These are phyloP conservation scores for Coelinius sp. DNA, from an alignment of 2,888 invertebrate species.

Conservation along the genomic window DNA sequence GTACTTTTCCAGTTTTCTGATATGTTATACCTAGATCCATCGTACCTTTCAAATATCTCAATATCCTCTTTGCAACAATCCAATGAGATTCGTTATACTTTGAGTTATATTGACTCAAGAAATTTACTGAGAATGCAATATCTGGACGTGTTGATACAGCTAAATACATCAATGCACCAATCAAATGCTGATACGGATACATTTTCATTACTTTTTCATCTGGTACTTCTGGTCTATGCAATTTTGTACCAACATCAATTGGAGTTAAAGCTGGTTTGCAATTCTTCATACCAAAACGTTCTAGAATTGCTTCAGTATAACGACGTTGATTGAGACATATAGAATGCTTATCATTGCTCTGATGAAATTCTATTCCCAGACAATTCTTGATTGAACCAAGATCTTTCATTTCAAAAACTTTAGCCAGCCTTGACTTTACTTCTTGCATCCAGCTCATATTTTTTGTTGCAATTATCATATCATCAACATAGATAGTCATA, in stretches of 20 bases:
- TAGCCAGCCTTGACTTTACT: background rate
- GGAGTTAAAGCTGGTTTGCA: background rate
- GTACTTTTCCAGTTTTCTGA: background rate
- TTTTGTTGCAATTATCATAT: background rate
- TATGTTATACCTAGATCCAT: slow-evolving; percentile 40
- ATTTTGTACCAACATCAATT: background rate
- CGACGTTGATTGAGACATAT: background rate
- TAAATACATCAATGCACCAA: slow-evolving; percentile 33
- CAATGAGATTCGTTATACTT: slow-evolving; percentile 45
- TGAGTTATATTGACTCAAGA: slow-evolving; percentile 39
- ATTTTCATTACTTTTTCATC: slow-evolving; percentile 12
- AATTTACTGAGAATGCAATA: slow-evolving; percentile 37
- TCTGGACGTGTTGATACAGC: slow-evolving; percentile 35
- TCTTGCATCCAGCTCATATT: background rate
- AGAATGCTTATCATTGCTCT: background rate
- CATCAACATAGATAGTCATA: background rate
- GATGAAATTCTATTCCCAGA: background rate
- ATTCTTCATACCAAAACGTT: background rate
- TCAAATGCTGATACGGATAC: slow-evolving; percentile 34
- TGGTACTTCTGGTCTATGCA: background rate
- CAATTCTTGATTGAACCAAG: background rate
- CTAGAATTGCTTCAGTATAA: background rate
- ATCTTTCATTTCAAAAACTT: background rate
- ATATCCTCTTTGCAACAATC: slow-evolving; percentile 45
- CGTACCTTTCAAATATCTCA: slow-evolving; percentile 49